Evolutionary conservation across 1,140 invertebrate genomes (phyloP).

Genomic region (Tetraneura akinire): DNA sequence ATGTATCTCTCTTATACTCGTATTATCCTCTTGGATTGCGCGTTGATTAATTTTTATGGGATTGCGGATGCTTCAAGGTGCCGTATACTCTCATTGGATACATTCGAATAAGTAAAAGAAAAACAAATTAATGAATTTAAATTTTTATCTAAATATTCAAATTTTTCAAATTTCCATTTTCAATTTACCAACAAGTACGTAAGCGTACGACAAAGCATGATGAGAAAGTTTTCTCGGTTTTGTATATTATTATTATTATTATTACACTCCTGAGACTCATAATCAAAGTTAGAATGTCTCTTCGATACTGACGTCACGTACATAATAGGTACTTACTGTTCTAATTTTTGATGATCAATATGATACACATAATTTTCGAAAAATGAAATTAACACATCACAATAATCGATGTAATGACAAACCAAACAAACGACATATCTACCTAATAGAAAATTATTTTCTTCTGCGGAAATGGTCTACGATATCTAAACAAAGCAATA

Average conservation of each 20-base stretch:
- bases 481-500: too few relatives aligned
- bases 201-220: not conserved
- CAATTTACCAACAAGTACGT: slow-evolving; percentile 2
- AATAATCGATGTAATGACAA: too few relatives aligned
- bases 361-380: too few relatives aligned
- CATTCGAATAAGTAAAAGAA: not conserved
- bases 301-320: not conserved
- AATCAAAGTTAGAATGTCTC: not conserved
- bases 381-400: too few relatives aligned
- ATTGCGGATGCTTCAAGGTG: not conserved
- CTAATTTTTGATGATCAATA: slow-evolving; percentile 11
- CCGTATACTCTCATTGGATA: not conserved
- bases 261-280: slow-evolving; percentile 10
- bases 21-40: not conserved
- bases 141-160: slow-evolving; percentile 29
- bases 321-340: too few relatives aligned
- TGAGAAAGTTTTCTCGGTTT: slow-evolving; percentile 8
- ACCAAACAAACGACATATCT: too few relatives aligned
- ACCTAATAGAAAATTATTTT: too few relatives aligned
- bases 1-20: not conserved
- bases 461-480: too few relatives aligned
- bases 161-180: slow-evolving; percentile 39
- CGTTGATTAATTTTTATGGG: not conserved
- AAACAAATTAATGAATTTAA: slow-evolving; percentile 22
- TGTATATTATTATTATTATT: too few relatives aligned